Conservation (phyloP, 2,113 vertebrate species). For the Neogale vison region DNA sequence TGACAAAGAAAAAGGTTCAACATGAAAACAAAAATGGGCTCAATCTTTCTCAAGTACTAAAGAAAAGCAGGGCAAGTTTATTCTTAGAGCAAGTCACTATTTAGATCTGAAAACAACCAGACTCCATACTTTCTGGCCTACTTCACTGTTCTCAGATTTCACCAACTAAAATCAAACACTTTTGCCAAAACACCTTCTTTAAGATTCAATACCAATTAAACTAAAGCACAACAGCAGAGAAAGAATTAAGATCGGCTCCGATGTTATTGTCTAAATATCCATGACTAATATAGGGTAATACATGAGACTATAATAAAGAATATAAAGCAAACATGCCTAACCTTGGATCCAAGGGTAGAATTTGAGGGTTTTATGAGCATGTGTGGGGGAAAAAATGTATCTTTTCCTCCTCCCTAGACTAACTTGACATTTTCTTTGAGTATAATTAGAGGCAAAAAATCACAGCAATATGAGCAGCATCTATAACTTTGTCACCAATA, state of each 20-base stretch:
- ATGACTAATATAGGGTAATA: not conserved
- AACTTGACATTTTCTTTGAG: not conserved
- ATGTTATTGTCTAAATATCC: not conserved
- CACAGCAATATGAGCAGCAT: not conserved
- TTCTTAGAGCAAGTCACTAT: constrained; percentile 28
- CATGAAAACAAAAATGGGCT: not conserved
- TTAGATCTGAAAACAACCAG: constrained; percentile 64
- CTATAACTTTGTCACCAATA: constrained; percentile 1
- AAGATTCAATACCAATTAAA: constrained; percentile 41
- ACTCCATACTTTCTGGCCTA: constrained; percentile 18
- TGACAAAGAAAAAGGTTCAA: constrained; percentile 24
- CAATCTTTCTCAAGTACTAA: constrained; percentile 45
- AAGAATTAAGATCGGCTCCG: not conserved
- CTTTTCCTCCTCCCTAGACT: not conserved
- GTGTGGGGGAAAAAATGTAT: not conserved
- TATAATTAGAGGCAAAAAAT: constrained; percentile 15
- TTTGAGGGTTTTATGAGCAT: not conserved
- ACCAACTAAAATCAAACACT: constrained; percentile 15
- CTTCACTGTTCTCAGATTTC: constrained; percentile 50
- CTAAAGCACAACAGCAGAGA: not conserved
- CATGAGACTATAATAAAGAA: constrained; percentile 34
- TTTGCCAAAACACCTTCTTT: constrained; percentile 59
- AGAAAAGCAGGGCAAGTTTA: constrained; percentile 46
- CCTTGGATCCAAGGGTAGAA: not conserved
- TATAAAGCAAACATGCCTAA: not conserved